Base-by-base conservation (phyloP, 1,140 invertebrate species). In the Uloborus diversus region DNA sequence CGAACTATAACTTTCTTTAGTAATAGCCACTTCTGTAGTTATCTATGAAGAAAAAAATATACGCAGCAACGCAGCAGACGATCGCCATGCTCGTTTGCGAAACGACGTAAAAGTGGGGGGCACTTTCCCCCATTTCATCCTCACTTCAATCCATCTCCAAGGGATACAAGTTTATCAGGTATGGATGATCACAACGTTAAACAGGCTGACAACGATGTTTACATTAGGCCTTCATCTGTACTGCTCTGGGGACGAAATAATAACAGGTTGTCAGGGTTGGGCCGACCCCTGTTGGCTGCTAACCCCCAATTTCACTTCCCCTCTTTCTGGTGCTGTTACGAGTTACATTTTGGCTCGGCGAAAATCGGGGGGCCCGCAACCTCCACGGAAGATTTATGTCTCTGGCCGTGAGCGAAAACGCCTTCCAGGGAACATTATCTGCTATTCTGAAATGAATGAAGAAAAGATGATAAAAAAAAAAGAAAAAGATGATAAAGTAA, bases 151-250 rank as follows among this genome's bases (percentile, higher is more conserved):
- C 56, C 14, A 59, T 59, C 56, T 73, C 35, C 23, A 20, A 7
- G 33, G 56, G 49, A 61, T 73, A 75, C 71, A 75, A 75, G 59
- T 75, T 75, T 75, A 75, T 75, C 71, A 75, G 59, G 71, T 64
- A 75, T 23, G 23, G 57, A 51, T 75, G 71, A 75, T 75, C 71
- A 75, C 59, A 30, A 28, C 57, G 71, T 64, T 75, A 75, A 73
- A 75, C 71, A 75, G 23, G 27, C 37, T 75, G 71, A 75, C 71
- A 75, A 64, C 71, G 71, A 62, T 75, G 71, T 75, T 75, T 75
- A 75, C 71, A 75, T 75, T 75, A 75, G 71, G 64, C 28, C 71
- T 75, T 71, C 69, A 71, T 71, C 53, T 59, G 28, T 59, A 23
- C 17, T 32, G 56, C 59, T 33, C 27, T 57, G 30, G 27, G 71